Conservation (phyloP, 2,888 invertebrate species). For the Sarcophaga rosellei region DNA sequence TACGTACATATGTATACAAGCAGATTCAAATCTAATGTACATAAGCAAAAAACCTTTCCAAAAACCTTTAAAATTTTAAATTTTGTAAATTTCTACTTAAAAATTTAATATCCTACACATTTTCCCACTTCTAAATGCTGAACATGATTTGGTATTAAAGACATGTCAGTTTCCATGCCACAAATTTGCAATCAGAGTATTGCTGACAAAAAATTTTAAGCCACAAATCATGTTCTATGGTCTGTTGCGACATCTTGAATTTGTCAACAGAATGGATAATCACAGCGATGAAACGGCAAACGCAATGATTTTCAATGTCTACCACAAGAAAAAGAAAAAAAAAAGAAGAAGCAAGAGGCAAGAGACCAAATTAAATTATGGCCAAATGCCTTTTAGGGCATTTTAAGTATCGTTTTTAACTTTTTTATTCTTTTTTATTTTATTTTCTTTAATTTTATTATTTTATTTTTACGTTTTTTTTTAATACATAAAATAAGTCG, state of each 20-base stretch:
- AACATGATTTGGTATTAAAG: no score
- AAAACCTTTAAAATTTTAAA: no score
- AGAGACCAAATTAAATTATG: slow-evolving; percentile 16
- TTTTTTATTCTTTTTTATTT: neutral
- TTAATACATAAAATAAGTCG: neutral
- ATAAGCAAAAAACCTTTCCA: no score
- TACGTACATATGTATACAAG: no score
- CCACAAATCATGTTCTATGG: neutral
- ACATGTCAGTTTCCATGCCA: no score
- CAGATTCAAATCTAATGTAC: no score
- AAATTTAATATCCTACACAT: no score
- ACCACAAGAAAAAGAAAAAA: neutral
- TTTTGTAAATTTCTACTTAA: no score
- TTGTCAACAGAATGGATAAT: neutral
- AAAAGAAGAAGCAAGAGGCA: no score
- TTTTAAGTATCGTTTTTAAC: neutral
- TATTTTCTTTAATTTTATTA: no score
- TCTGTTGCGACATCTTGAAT: neutral
- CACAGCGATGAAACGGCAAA: neutral
- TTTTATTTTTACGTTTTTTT: neutral
- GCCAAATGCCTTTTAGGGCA: neutral
- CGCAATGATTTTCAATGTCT: slow-evolving; percentile 1
- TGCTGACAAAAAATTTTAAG: neutral
- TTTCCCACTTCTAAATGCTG: no score
- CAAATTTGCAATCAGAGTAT: no score